These are phyloP conservation scores for Gallirallus australis DNA, from an alignment of 2,797 vertebrate genomes.

Conservation along the genomic window DNA sequence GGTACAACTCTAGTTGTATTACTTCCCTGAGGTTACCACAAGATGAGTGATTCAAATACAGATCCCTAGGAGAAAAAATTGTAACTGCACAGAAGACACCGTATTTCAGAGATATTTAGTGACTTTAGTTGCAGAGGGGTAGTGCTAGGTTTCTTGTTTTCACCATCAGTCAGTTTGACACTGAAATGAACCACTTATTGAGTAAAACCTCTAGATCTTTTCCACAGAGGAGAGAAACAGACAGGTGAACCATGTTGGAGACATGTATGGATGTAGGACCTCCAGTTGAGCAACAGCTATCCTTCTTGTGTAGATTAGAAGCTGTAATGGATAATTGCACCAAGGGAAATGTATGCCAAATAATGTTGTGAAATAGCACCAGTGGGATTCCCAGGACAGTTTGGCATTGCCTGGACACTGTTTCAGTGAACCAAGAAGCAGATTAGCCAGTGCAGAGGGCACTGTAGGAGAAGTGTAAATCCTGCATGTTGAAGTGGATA, in stretches of 20 bases:
- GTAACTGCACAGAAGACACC: background rate
- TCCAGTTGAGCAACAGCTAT: background rate
- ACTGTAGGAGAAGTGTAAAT: background rate
- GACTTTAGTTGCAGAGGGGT: background rate
- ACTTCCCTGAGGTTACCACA: background rate
- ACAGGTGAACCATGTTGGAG: background rate
- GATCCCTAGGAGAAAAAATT: background rate
- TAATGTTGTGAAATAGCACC: background rate
- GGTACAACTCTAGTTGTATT: background rate
- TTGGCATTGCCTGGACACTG: background rate
- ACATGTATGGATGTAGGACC: background rate
- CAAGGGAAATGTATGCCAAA: background rate
- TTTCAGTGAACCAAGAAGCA: background rate
- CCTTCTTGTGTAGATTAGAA: background rate
- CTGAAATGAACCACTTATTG: background rate
- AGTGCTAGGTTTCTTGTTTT: background rate
- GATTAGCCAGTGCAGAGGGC: background rate
- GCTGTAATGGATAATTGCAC: background rate
- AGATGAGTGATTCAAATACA: background rate
- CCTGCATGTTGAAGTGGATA: background rate
- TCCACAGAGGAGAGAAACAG: background rate
- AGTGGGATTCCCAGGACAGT: background rate
- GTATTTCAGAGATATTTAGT: background rate
- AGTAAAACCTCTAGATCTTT: background rate
- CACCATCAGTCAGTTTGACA: background rate